Evolutionary conservation across 1,140 invertebrate species (phyloP).

Genomic region (Tachypleus tridentatus): DNA sequence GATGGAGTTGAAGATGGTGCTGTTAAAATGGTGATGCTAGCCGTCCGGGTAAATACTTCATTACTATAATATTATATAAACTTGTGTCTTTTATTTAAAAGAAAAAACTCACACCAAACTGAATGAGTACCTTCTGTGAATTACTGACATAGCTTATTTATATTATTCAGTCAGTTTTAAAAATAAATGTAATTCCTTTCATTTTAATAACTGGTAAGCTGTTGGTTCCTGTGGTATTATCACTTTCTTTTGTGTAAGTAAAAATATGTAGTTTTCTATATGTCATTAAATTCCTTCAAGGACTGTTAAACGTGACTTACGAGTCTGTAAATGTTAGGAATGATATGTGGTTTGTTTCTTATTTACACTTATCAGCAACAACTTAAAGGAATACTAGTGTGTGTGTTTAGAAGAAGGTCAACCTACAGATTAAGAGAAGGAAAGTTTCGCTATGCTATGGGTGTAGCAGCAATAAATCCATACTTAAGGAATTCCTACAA

Average conservation of each 20-base stretch:
- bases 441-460: constrained; percentile 56
- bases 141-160: constrained; percentile 3
- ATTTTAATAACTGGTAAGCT: too few species aligned
- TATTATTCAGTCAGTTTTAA: too few species aligned
- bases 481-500: constrained; percentile 47
- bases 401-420: constrained; percentile 54
- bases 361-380: constrained; percentile 35
- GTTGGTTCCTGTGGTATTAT: too few species aligned
- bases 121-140: constrained; percentile 6
- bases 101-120: neutral
- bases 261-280: too few species aligned
- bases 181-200: too few species aligned
- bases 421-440: constrained; percentile 54
- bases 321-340: too few species aligned
- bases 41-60: constrained; percentile 44
- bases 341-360: too few species aligned
- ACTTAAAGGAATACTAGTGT: constrained; percentile 60
- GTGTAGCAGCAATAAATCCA: constrained; percentile 52
- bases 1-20: constrained; percentile 63
- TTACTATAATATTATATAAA: constrained; percentile 19
- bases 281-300: too few species aligned
- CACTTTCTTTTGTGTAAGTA: too few species aligned
- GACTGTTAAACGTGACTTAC: too few species aligned
- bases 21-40: constrained; percentile 56
- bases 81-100: constrained; percentile 3